Evolutionary conservation across 1,140 invertebrate species (phyloP).

Genomic region (Achatina immaculata): DNA sequence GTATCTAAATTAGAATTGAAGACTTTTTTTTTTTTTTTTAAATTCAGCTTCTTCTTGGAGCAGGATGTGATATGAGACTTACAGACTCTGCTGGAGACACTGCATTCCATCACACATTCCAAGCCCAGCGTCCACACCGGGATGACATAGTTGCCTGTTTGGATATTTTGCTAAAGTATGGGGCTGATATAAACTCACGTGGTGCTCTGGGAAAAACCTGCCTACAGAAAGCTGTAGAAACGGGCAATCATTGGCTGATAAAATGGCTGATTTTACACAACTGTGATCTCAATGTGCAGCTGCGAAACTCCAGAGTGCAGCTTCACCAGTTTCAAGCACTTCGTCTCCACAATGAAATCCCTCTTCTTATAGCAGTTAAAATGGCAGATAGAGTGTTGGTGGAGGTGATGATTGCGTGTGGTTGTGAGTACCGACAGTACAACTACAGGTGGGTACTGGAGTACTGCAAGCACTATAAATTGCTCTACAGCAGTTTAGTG

Average conservation of each 20-base stretch:
- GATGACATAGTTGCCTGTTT: conserved; percentile 21
- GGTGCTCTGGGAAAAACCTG: conserved; percentile 22
- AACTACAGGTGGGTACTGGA: conserved; percentile 18
- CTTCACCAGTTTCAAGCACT: not conserved
- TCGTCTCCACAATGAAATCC: not conserved
- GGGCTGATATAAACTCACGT: not conserved
- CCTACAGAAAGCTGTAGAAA: conserved; percentile 28
- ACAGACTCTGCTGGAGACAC: conserved; percentile 17
- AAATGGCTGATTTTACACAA: conserved; percentile 29
- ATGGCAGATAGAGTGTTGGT: conserved; percentile 18
- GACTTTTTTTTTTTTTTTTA: too few relatives aligned
- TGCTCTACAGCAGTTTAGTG: not conserved
- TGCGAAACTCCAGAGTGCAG: not conserved
- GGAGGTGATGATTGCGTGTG: conserved; percentile 23
- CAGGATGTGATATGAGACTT: conserved; percentile 4
- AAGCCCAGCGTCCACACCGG: not conserved
- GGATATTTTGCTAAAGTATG: conserved; percentile 13
- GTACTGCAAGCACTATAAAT: conserved; percentile 5
- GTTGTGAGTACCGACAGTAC: conserved; percentile 11
- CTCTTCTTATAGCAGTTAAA: not conserved
- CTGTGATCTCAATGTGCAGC: not conserved
- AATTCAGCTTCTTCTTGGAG: conserved; percentile 20
- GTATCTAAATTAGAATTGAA: too few relatives aligned
- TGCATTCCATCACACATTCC: conserved; percentile 11
- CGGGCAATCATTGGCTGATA: conserved; percentile 18